A percentile compares a stretch with the other conserved stretches of the same genome.
Conservation (phyloP, 1,140 invertebrate species). For the Drosophila bocqueti region DNA sequence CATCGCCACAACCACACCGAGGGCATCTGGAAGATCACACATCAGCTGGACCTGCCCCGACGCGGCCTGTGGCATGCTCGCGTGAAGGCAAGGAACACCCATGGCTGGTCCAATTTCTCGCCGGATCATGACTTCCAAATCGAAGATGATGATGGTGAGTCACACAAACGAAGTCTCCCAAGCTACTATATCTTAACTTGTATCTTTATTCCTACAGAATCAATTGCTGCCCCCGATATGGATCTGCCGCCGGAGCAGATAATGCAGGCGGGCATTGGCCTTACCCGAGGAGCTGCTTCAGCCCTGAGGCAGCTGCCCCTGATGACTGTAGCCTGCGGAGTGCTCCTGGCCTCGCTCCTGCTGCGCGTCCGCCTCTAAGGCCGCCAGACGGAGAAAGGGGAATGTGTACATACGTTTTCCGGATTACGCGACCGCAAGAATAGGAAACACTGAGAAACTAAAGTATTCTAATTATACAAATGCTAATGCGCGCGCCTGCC, state of each 20-base stretch:
- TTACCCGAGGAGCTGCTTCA: constrained; percentile 23
- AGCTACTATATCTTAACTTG: background rate
- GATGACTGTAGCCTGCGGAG: background rate
- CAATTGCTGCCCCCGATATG: constrained; percentile 20
- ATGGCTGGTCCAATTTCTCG: constrained; percentile 82
- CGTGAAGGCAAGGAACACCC: constrained; percentile 78
- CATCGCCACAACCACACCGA: constrained; percentile 68
- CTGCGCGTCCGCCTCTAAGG: constrained; percentile 53
- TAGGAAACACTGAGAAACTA: constrained; percentile 48
- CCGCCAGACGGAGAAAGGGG: background rate
- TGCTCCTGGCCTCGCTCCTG: constrained; percentile 28
- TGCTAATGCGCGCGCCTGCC: constrained; percentile 66
- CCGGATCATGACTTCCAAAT: constrained; percentile 64
- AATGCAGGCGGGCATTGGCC: constrained; percentile 59
- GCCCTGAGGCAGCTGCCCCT: constrained; percentile 2
- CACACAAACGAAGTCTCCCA: background rate
- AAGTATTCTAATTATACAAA: constrained; percentile 81
- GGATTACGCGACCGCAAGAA: constrained; percentile 36
- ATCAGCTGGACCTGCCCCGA: constrained; percentile 74
- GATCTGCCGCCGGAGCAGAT: constrained; percentile 64
- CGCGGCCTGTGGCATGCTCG: constrained; percentile 75
- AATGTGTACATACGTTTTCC: constrained; percentile 57
- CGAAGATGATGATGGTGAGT: constrained; percentile 49
- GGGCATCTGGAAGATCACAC: constrained; percentile 80
- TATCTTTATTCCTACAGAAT: constrained; percentile 20